Base-by-base conservation (phyloP, 1,140 invertebrate genomes). In the Drosophila arawakana region DNA sequence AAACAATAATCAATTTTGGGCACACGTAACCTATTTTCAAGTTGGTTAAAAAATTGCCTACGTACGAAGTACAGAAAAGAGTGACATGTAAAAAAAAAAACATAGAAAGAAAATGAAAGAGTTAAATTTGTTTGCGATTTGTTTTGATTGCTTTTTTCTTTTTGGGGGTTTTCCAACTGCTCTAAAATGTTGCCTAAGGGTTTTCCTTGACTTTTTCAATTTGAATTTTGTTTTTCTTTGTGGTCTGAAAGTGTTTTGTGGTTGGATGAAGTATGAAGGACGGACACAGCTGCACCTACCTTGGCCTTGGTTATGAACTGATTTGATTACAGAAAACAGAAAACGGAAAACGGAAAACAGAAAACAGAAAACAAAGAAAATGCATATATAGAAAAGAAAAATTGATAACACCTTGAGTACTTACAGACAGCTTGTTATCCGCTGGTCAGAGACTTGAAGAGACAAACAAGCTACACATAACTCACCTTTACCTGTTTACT, bases 1-100 rank as follows among this genome's bases (percentile, higher is more conserved):
- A 81, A 80, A 63, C 67, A 67, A 18, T 63, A 84, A 84, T 89
- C 71, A 89, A 75, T 89, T 76, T 81, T 52, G 54, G 52, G 30
- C 55, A 44, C 25, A 2, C 49, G 11, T 46, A 65, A 49, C 41
- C 44, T 72, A 15, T 77, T 62, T 52, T 58, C 13, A 85, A 70
- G 44, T 75, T 66, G 50, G 39, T 55, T 30, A 30, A 30, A 78
- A 72, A 83, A 74, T 73, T 61, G 54, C 76, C 84, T 86, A 83
- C 66, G 13, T 69, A 70, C 25, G 25, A 30, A 30, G 25, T 30
- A 30, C 25, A 30, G 25, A 30, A 30, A 30, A 30, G 25, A 57
- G 62, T 65, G 66, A 81, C 49, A 73, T 63, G 71, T 50, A 67
- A 30, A 30, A 30, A 30, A 30, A 30, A 30, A 57, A 46, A 67